Conservation (phyloP, 2,888 invertebrate genomes). For the Cyclophora albipunctata region DNA sequence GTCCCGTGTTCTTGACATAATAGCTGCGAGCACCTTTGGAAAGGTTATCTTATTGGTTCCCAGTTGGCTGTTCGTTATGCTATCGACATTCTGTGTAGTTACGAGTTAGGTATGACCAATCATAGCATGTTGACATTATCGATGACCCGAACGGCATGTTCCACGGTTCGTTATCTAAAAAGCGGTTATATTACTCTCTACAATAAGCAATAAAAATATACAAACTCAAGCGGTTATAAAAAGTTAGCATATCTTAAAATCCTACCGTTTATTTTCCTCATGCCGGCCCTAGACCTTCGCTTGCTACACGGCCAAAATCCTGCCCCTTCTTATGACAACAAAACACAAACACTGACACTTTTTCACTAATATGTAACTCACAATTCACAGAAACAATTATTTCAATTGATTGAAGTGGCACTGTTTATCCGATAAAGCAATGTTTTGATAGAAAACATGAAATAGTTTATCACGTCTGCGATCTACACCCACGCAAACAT, state of each 20-base stretch:
- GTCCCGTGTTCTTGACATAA: conserved; percentile 40
- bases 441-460: conserved; percentile 60
- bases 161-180: conserved; percentile 32
- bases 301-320: conserved; percentile 66
- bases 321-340: conserved; percentile 53
- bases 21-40: conserved; percentile 30
- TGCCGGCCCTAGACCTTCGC: conserved; percentile 63
- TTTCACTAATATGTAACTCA: conserved; percentile 46
- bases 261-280: conserved; percentile 73
- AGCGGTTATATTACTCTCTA: conserved; percentile 14
- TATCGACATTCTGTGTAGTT: conserved; percentile 14
- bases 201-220: too few species aligned
- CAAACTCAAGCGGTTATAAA: too few species aligned
- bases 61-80: conserved; percentile 21
- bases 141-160: conserved; percentile 37
- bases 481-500: conserved; percentile 68
- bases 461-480: conserved; percentile 59
- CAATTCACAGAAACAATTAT: neutral
- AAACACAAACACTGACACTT: conserved; percentile 60
- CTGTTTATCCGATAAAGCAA: conserved; percentile 12
- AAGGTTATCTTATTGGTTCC: conserved; percentile 34
- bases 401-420: conserved; percentile 7
- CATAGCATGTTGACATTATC: conserved; percentile 33
- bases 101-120: conserved; percentile 17
- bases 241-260: conserved; percentile 16